These are phyloP conservation scores for Platerodrilus igneus DNA, from an alignment of 2,888 invertebrate species.

Conservation along the genomic window DNA sequence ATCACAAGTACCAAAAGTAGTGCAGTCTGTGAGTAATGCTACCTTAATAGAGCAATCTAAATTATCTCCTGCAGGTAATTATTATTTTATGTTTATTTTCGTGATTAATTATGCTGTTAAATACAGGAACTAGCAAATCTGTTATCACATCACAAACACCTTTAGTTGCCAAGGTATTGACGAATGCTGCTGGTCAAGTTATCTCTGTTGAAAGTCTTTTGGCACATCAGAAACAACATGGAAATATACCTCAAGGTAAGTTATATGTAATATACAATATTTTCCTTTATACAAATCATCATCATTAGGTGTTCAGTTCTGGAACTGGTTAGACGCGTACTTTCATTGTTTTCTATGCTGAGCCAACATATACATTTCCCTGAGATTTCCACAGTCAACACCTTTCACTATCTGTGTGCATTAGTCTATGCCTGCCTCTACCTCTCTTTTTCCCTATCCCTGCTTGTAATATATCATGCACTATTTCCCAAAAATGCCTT, in stretches of 20 bases:
- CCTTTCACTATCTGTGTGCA: no score
- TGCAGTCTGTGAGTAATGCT: slow-evolving; percentile 34
- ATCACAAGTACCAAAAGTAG: slow-evolving; percentile 45
- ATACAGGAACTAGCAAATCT: slow-evolving; percentile 45
- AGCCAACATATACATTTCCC: no score
- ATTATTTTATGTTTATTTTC: slow-evolving; percentile 10
- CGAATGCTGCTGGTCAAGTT: slow-evolving; percentile 60
- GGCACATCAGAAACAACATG: slow-evolving; percentile 52
- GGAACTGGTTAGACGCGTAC: no score
- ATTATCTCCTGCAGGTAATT: slow-evolving; percentile 35
- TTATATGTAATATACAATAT: slow-evolving; percentile 6
- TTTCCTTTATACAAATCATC: no score
- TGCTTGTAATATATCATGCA: no score
- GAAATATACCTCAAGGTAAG: slow-evolving; percentile 51
- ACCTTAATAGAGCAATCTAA: slow-evolving; percentile 38
- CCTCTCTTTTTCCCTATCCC: no score
- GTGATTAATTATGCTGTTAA: slow-evolving; percentile 7
- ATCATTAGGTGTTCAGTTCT: no score
- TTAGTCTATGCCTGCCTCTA: no score
- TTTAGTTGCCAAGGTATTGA: slow-evolving; percentile 68
- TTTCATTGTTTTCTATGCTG: no score
- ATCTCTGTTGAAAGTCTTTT: slow-evolving; percentile 58
- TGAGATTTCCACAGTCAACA: no score
- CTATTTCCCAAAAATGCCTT: no score
- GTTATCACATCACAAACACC: slow-evolving; percentile 50